Conservation (phyloP, 53 echinoderm and acorn worm genomes). For the Paracentrotus lividus region DNA sequence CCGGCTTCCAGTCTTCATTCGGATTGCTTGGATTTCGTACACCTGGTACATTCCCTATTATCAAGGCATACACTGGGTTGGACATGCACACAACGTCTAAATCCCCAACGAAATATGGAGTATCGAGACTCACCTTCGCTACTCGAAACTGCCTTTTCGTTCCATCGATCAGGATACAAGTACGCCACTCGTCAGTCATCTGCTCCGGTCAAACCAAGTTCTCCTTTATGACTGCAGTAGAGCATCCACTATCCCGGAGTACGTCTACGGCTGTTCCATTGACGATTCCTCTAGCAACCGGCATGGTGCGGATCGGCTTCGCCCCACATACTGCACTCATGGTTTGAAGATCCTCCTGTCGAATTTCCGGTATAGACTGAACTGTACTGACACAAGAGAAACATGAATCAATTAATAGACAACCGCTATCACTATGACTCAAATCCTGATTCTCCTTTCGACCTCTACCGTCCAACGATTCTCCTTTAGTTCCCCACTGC, state of each 20-base stretch:
- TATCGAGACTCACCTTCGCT: not conserved
- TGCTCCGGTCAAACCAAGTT: not conserved
- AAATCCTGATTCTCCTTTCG: not conserved
- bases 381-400: not conserved
- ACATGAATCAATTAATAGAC: not conserved
- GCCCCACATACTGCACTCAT: not conserved
- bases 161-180: not conserved
- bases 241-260: not conserved
- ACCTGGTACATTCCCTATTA: not conserved
- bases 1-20: not conserved
- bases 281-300: not conserved
- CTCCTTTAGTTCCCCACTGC: not conserved
- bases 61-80: not conserved
- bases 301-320: not conserved
- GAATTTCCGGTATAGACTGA: not conserved
- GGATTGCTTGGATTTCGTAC: not conserved
- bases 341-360: not conserved
- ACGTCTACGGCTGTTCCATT: not conserved
- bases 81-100: not conserved
- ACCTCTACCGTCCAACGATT: not conserved
- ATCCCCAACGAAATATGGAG: not conserved
- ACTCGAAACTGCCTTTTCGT: not conserved
- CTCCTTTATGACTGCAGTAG: not conserved
- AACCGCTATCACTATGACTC: not conserved
- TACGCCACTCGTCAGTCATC: not conserved